Percentiles rank a stretch among this genome's conserved stretches.
phyloP scores from a whole-genome alignment of 2,113 vertebrate genomes.

The Indri indri region DNA sequence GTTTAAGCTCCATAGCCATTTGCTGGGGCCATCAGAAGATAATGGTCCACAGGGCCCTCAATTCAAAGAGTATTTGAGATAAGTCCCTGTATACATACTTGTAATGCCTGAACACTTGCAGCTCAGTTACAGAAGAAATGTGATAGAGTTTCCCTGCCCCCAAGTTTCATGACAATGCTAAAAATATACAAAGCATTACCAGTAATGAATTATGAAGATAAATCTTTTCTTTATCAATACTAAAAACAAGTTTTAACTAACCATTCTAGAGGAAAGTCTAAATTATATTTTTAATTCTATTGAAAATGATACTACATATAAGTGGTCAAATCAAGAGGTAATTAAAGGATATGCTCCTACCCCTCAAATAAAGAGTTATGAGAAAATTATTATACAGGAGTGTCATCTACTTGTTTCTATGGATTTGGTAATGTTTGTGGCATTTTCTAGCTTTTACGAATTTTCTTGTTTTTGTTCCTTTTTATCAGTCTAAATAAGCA shows the following conservation, averaged over 20 bases:
- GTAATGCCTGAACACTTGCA: not conserved
- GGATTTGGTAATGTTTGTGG: not conserved
- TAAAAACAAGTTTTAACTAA: not conserved
- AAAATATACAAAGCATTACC: not conserved
- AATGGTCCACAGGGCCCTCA: not conserved
- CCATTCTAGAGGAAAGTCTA: not conserved
- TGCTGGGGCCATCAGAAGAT: not conserved
- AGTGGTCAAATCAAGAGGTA: not conserved
- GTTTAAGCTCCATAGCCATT: rapidly evolving
- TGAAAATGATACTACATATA: not conserved
- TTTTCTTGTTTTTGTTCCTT: not conserved
- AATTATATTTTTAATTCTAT: not conserved
- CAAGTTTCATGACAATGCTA: not conserved
- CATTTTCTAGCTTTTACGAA: constrained; percentile 1
- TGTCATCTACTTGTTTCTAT: not conserved
- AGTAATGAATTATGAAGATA: not conserved
- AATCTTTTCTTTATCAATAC: not conserved
- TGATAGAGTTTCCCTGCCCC: not conserved
- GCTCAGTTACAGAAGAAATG: not conserved
- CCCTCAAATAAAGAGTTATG: not conserved
- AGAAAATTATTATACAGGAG: not conserved
- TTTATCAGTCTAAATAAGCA: not conserved
- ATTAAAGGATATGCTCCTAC: not conserved
- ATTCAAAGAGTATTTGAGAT: not conserved
- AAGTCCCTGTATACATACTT: not conserved